These are phyloP conservation scores for Sinodicranocentrus sp. DNA, from an alignment of 2,888 invertebrate species.

Conservation along the genomic window DNA sequence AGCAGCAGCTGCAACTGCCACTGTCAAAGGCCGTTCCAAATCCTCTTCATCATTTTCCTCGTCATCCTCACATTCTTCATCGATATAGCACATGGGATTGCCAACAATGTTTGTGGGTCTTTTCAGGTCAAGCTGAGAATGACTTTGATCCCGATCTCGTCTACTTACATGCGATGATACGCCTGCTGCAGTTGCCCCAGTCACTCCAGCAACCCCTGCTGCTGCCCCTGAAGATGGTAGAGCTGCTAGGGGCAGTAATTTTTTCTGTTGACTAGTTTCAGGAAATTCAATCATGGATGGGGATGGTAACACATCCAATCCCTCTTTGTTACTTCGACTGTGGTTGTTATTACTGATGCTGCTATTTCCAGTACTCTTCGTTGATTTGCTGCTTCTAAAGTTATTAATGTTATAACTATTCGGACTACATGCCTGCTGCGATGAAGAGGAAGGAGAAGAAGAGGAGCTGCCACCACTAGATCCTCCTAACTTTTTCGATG, in stretches of 20 bases:
- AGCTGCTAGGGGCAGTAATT: slow-evolving; percentile 71
- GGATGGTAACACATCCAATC: slow-evolving; percentile 72
- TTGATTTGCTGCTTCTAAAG: slow-evolving; percentile 51
- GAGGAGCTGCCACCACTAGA: slow-evolving; percentile 47
- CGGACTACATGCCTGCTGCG: slow-evolving; percentile 77
- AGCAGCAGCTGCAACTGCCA: slow-evolving; percentile 74
- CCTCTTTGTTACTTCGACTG: slow-evolving; percentile 59
- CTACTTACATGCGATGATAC: slow-evolving; percentile 39
- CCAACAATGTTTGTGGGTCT: slow-evolving; percentile 88
- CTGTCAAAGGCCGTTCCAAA: slow-evolving; percentile 78
- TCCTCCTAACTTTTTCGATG: slow-evolving; percentile 49
- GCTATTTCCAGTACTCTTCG: slow-evolving; percentile 64
- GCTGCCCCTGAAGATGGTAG: slow-evolving; percentile 68
- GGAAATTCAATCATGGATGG: slow-evolving; percentile 75
- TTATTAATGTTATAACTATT: slow-evolving; percentile 68
- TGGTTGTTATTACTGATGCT: slow-evolving; percentile 70
- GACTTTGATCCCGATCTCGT: slow-evolving; percentile 55
- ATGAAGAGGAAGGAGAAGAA: slow-evolving; percentile 73
- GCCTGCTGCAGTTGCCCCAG: slow-evolving; percentile 22
- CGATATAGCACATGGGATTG: slow-evolving; percentile 90
- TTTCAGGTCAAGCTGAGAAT: slow-evolving; percentile 58
- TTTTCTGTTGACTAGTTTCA: slow-evolving; percentile 64
- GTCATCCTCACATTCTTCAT: slow-evolving; percentile 77
- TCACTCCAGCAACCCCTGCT: slow-evolving; percentile 28
- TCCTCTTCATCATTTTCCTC: slow-evolving; percentile 76